These are phyloP conservation scores for Ameiurus melas DNA, from an alignment of 2,113 vertebrate species.

Conservation along the genomic window DNA sequence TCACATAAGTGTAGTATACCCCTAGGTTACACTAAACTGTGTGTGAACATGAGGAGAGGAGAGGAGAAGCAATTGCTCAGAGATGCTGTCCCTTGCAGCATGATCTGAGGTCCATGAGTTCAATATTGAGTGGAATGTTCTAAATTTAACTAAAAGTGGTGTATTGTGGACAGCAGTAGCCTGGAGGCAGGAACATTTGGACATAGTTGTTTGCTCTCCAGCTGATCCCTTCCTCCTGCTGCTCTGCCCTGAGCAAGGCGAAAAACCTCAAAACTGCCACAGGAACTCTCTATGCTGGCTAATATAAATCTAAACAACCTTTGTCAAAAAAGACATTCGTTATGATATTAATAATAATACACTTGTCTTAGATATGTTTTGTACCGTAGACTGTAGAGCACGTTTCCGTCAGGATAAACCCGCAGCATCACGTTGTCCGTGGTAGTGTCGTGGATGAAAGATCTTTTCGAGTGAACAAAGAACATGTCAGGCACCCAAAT, in stretches of 20 bases:
- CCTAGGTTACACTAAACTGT: background rate
- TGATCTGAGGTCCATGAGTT: conserved; percentile 2
- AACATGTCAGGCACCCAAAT: conserved; percentile 99
- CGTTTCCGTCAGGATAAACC: conserved; percentile 92
- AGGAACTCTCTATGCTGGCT: background rate
- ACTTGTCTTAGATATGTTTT: background rate
- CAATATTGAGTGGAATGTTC: conserved; percentile 35
- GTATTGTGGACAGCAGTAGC: conserved; percentile 34
- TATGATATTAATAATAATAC: background rate
- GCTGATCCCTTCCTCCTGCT: conserved; percentile 35
- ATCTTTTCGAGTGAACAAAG: conserved; percentile 96
- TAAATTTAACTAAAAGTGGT: conserved; percentile 42
- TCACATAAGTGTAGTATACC: background rate
- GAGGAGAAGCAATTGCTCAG: background rate
- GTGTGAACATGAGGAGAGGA: background rate
- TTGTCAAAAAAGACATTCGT: background rate
- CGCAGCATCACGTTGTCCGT: conserved; percentile 97
- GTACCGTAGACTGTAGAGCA: conserved; percentile 96
- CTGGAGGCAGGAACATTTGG: conserved; percentile 29
- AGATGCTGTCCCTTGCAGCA: background rate
- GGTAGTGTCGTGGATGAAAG: conserved; percentile 97
- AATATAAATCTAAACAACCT: background rate
- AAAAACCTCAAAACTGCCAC: background rate
- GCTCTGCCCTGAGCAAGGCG: conserved; percentile 16
- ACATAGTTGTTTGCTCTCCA: conserved; percentile 37